Conservation (phyloP, 2,113 vertebrate species). For the Clupea harengus region DNA sequence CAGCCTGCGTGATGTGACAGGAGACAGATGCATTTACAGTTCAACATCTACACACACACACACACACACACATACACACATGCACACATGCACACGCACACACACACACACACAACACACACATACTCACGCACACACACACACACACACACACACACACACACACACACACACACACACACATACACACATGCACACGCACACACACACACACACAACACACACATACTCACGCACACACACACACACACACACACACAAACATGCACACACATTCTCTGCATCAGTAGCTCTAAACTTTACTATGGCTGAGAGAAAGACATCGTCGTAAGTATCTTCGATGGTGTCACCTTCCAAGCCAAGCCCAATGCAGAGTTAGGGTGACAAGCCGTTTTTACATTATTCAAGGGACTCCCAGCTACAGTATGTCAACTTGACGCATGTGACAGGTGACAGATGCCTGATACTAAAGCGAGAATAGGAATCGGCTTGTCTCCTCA, state of each 20-base stretch:
- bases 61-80: not conserved
- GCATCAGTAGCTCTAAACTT: not conserved
- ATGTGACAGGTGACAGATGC: slow-evolving; percentile 14
- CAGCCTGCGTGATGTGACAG: not conserved
- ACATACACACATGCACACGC: too few species aligned
- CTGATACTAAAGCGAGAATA: not conserved
- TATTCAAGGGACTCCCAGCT: not conserved
- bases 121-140: not conserved
- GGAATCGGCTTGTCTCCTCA: not conserved
- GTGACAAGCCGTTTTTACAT: not conserved
- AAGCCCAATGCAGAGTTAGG: not conserved
- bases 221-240: too few species aligned
- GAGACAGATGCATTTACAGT: not conserved
- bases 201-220: too few species aligned
- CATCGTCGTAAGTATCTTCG: not conserved
- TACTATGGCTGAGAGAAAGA: not conserved
- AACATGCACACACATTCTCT: not conserved
- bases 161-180: too few species aligned
- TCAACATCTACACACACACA: not conserved
- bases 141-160: not conserved
- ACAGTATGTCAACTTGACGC: not conserved
- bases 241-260: not conserved
- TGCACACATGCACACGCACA: not conserved
- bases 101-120: not conserved
- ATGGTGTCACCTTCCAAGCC: not conserved